Base-by-base conservation (phyloP, 2,888 invertebrate genomes). In the Branchellion lobata region DNA sequence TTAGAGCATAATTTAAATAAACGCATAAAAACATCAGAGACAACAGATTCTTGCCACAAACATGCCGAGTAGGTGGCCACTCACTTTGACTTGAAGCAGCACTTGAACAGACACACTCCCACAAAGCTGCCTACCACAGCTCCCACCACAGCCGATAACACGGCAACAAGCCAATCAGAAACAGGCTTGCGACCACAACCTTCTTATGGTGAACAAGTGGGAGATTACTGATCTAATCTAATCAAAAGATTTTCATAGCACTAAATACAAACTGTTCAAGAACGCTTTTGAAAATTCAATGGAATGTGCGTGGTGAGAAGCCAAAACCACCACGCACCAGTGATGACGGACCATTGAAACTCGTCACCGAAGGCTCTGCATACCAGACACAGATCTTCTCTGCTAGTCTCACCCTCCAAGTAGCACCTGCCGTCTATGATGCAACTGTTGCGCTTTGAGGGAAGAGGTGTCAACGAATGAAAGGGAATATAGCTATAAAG, bases 21-120 rank as follows among this genome's bases (percentile, higher is more conserved):
- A n/a, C n/a, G n/a, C n/a, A n/a, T n/a, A n/a, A n/a, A n/a, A n/a
- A n/a, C n/a, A n/a, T n/a, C n/a, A n/a, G n/a, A n/a, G n/a, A n/a
- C n/a, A n/a, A n/a, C n/a, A n/a, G n/a, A n/a, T n/a, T n/a, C n/a
- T n/a, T n/a, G n/a, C n/a, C n/a, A n/a, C n/a, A n/a, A n/a, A n/a
- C n/a, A n/a, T n/a, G n/a, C n/a, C n/a, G n/a, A n/a, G n/a, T n/a
- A n/a, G n/a, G n/a, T n/a, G n/a, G 24, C 5, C 21, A 57, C 18
- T 29, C 3, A 73, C 34, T 73, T 80, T 78, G 51, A 68, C 57
- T 81, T 82, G 57, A 82, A 81, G 71, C 82, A 83, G 77, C 82
- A 83, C 27, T 75, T 79, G 78, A 82, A 83, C 53, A 82, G 79
- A 1, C 81, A 68, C 68, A 82, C 80, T 11, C 83, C 83, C 8